Evolutionary conservation across 2,113 vertebrate species (phyloP), one percentile per base, ranked within the genome.

Genomic region (Percina caprodes): DNA sequence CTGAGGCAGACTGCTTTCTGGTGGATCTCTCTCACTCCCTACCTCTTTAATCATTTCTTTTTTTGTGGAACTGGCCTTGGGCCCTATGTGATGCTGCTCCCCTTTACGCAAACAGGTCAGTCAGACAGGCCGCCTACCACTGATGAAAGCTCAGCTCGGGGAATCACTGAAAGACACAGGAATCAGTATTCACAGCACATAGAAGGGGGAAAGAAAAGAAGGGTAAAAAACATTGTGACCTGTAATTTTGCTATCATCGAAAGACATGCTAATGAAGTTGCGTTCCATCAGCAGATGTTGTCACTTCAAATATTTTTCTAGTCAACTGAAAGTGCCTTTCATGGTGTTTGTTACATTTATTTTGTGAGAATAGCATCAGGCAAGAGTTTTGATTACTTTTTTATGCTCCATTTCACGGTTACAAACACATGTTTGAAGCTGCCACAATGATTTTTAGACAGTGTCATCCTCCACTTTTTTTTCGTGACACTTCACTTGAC

Each of bases 361-460:
- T 86, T 88, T 77, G 74, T 67, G 80, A 85, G 80, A 87, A 86
- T 66, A 88, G 77, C 74, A 86, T 86, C 67, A 56, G 72, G 74
- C 68, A 49, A 82, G 75, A 85, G 83, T 88, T 89, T 89, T 91
- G 86, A 90, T 88, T 89, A 75, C 55, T 82, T 86, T 79, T 86
- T 76, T 68, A 78, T 85, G 89, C 88, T 88, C 70, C 84, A 87
- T 90, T 89, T 91, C 86, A 89, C 74, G 5, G 77, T 89, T 74
- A 78, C 77, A 85, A 87, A 86, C 82, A 78, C 52, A 73, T 70
- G 80, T 86, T 82, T 85, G 82, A 89, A 84, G 79, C 88, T 89
- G 88, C 83, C 85, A 83, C 74, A 80, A 68, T 68, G 83, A 92
- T 90, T 91, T 91, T 91, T 76, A 71, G 75, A 49, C 80, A 45